Conservation (phyloP, 30 jellyfish, hydroid and myxozoan species). For the Cassiopea andromeda region DNA sequence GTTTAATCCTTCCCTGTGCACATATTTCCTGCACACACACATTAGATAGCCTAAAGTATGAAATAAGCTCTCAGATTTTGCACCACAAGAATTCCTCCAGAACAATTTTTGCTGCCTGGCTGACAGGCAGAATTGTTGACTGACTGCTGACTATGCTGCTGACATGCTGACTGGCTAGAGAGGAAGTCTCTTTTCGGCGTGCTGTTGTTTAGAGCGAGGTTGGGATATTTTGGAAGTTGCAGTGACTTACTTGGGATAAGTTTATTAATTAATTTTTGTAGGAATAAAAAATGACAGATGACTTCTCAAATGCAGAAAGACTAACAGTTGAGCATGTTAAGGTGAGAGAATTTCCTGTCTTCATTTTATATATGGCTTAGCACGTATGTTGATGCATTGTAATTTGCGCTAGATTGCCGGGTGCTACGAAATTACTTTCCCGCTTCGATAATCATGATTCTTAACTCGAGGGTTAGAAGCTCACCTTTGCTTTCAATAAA, state of each 20-base stretch:
- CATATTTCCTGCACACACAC: too few species aligned
- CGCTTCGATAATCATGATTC: not conserved
- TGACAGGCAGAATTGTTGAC: too few species aligned
- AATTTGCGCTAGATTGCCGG: not conserved
- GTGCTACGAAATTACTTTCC: not conserved
- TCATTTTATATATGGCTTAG: not conserved
- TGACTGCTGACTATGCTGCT: too few species aligned
- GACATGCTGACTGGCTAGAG: too few species aligned
- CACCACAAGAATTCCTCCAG: too few species aligned
- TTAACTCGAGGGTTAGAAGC: not conserved
- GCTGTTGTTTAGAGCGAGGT: constrained; percentile 2
- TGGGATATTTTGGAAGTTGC: not conserved
- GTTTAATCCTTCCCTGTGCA: too few species aligned
- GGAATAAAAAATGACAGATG: constrained; percentile 56
- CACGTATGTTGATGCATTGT: not conserved
- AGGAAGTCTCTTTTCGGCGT: not conserved
- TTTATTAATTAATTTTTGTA: too few species aligned
- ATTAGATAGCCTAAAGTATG: too few species aligned
- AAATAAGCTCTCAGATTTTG: too few species aligned
- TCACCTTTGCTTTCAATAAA: not conserved
- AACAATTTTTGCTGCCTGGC: too few species aligned
- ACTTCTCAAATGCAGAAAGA: constrained; percentile 25
- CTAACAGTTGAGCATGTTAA: constrained; percentile 36
- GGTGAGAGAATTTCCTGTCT: constrained; percentile 12
- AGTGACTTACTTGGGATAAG: too few species aligned